Base-by-base conservation (phyloP, 1,140 invertebrate genomes). In the Eurosta solidaginis region DNA sequence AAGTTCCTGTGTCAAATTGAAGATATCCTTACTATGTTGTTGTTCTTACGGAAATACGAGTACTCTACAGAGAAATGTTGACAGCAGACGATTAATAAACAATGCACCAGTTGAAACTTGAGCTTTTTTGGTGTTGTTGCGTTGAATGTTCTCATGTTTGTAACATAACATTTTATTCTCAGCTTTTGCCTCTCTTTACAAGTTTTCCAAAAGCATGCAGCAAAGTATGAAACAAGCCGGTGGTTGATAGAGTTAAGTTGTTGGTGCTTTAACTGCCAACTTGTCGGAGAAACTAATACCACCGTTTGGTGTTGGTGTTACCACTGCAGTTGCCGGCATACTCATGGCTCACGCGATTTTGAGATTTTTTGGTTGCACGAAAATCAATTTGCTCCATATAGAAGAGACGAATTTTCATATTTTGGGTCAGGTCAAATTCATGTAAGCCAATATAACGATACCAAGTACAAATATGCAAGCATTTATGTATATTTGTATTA, bases 381-480 rank as follows among this genome's bases (percentile, higher is more conserved):
- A 75, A 76, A 77, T 78, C 49, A 78, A 78, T 75, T 78, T 78
- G 59, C 50, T 49, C 80, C 76, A 79, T 78, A 80, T 81, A 80
- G 29, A 78, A 80, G 77, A 81, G 79, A 78, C 44, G 63, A 79
- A 78, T 82, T 83, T 84, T 84, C 83, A 82, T 83, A 86, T 86
- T 86, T 85, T 85, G 85, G 84, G 84, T 85, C 84, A 86, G 85
- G 83, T 85, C 83, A 84, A 84, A 84, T 85, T 81, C 82, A 84
- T 85, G 82, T 81, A 82, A 79, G 50, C 68, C 63, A 49, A 77
- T 36, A 73, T 25, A 14, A 36, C 59, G 25, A 40, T 40, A 45
- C 14, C 78, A 76, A 54, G 25, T 22, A 52, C 1, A 52, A 17
- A 6, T 4, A 52, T 22, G 7, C n/a, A n/a, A n/a, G n/a, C n/a